phyloP scores from a whole-genome alignment of 2,113 vertebrate species.

The Blennius ocellaris region DNA sequence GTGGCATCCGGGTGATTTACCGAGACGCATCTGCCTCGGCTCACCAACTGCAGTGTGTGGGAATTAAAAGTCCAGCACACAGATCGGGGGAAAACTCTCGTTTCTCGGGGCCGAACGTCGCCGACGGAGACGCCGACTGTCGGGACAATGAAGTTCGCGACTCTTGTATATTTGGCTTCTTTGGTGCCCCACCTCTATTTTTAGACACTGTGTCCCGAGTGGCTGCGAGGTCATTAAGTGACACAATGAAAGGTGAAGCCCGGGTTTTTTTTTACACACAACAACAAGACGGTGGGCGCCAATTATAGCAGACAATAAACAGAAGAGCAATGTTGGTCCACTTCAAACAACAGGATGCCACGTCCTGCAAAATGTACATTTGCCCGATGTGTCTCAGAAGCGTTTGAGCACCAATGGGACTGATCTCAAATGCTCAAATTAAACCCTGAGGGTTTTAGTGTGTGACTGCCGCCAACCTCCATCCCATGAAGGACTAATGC shows the following conservation, averaged over 20 bases:
- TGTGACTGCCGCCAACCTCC: no score
- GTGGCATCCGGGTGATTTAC: constrained; percentile 28
- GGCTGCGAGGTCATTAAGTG: background rate
- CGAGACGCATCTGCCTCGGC: constrained; percentile 6
- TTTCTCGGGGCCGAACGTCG: background rate
- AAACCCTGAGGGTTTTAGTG: no score
- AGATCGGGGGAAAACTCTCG: background rate
- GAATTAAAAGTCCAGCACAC: background rate
- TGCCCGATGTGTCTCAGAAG: background rate
- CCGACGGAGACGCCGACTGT: no score
- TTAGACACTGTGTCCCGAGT: background rate
- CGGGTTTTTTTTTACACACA: constrained; percentile 1
- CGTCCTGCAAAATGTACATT: background rate
- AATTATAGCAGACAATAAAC: constrained; percentile 12
- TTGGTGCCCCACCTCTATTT: background rate
- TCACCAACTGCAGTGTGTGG: background rate
- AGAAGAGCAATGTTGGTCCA: background rate
- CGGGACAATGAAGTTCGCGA: no score
- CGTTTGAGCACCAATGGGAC: background rate
- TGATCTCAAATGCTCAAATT: no score
- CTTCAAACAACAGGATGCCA: background rate
- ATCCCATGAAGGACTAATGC: no score
- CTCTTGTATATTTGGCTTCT: no score
- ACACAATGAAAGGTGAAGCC: constrained; percentile 33
- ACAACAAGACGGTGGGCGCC: background rate